These are phyloP conservation scores for Arenaria interpres DNA, from an alignment of 2,113 vertebrate species.

Conservation along the genomic window DNA sequence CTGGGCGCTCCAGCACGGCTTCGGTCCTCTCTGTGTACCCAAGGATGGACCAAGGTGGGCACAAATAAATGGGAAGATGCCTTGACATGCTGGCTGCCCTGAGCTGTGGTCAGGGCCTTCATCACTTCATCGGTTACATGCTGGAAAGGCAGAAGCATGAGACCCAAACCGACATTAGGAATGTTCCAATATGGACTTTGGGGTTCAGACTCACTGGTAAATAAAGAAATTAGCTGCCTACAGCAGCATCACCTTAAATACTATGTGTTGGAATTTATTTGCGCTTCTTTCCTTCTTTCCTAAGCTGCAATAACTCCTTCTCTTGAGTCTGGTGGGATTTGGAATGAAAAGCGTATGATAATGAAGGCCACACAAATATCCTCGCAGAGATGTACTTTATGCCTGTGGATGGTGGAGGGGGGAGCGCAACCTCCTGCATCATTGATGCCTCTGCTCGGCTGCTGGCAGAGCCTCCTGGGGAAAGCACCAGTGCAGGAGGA, in stretches of 20 bases:
- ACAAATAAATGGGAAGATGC: neutral
- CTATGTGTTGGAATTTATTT: neutral
- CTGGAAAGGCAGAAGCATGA: neutral
- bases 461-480: neutral
- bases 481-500: neutral
- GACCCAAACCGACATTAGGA: neutral
- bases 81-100: neutral
- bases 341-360: neutral
- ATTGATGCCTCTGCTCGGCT: neutral
- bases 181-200: neutral
- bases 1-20: neutral
- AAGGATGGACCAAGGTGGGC: neutral
- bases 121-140: rapidly evolving
- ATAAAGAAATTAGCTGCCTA: neutral
- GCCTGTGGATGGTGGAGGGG: too few relatives aligned
- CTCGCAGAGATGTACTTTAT: neutral
- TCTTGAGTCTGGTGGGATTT: neutral
- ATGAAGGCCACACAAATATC: neutral
- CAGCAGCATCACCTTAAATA: neutral
- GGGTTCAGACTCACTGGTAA: neutral
- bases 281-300: neutral
- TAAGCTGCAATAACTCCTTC: neutral
- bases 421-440: neutral
- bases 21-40: neutral
- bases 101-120: neutral